phyloP scores from a whole-genome alignment of 2,797 vertebrate species.

The Chaenodraco wilsoni region DNA sequence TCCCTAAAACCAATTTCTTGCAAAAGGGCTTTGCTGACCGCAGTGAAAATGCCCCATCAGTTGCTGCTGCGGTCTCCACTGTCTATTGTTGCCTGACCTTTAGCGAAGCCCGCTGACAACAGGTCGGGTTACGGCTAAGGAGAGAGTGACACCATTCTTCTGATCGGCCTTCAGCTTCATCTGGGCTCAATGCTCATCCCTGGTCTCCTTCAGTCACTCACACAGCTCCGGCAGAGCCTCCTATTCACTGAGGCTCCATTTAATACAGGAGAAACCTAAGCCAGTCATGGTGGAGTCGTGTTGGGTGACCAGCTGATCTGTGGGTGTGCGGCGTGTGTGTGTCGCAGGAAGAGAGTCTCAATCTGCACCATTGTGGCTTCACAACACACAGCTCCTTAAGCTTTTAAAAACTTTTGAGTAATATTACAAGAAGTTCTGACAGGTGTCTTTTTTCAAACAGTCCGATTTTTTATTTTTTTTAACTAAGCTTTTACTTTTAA shows the following conservation, averaged over 20 bases:
- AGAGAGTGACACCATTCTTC: slow-evolving; percentile 81
- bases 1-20: background rate
- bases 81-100: slow-evolving; percentile 76
- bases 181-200: slow-evolving; percentile 71
- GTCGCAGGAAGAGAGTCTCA: slow-evolving; percentile 48
- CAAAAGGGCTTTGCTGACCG: slow-evolving; percentile 10
- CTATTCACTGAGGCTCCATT: slow-evolving; percentile 82
- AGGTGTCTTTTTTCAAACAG: too few species aligned
- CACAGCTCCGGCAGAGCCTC: slow-evolving; percentile 56
- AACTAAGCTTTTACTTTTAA: too few species aligned
- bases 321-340: slow-evolving; percentile 36
- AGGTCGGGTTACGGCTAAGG: slow-evolving; percentile 79
- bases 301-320: slow-evolving; percentile 76
- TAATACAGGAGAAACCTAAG: slow-evolving; percentile 84
- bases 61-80: slow-evolving; percentile 36
- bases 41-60: slow-evolving; percentile 29
- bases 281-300: slow-evolving; percentile 74
- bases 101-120: slow-evolving; percentile 61
- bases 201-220: slow-evolving; percentile 79
- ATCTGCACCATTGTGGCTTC: slow-evolving; percentile 45
- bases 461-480: background rate
- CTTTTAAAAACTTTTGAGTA: too few species aligned
- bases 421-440: too few species aligned
- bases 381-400: slow-evolving; percentile 13
- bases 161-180: slow-evolving; percentile 76